Evolutionary conservation across 2,888 invertebrate genomes (phyloP).

Genomic region (Clanis bilineata): DNA sequence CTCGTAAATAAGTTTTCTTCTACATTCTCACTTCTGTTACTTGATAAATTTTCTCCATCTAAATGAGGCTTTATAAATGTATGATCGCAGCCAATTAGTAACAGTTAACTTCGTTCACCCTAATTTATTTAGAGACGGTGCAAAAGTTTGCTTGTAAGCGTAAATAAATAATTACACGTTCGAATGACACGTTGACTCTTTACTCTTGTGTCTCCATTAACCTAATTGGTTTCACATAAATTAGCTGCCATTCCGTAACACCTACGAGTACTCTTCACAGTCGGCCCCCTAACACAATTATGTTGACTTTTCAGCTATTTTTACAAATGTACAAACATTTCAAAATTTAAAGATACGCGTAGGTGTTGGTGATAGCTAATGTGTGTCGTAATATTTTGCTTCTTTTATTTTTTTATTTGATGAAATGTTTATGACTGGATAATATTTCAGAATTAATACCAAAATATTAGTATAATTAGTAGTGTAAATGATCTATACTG

Average conservation of each 20-base stretch:
- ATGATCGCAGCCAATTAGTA: neutral
- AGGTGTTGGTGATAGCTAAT: neutral
- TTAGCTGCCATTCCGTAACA: neutral
- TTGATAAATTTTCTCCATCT: too few species aligned
- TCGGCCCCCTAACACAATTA: neutral
- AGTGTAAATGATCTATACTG: too few species aligned
- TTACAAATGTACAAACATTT: neutral
- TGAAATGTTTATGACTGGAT: too few species aligned
- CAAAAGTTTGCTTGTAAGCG: neutral
- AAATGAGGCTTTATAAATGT: too few species aligned
- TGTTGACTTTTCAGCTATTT: neutral
- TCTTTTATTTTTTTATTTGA: too few species aligned
- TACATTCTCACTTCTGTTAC: too few species aligned
- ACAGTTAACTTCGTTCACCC: neutral
- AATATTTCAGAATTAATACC: too few species aligned
- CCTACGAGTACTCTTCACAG: neutral
- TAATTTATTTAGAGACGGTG: neutral
- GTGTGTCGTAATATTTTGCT: too few species aligned
- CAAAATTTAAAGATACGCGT: neutral
- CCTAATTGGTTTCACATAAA: conserved; percentile 24
- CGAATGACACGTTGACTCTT: conserved; percentile 18
- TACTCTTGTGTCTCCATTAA: conserved; percentile 24
- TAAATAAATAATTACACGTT: conserved; percentile 2
- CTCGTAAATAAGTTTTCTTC: too few species aligned
- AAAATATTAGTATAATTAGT: too few species aligned